Conservation (phyloP, 2,888 invertebrate genomes). For the Agonopterix subpropinquella region DNA sequence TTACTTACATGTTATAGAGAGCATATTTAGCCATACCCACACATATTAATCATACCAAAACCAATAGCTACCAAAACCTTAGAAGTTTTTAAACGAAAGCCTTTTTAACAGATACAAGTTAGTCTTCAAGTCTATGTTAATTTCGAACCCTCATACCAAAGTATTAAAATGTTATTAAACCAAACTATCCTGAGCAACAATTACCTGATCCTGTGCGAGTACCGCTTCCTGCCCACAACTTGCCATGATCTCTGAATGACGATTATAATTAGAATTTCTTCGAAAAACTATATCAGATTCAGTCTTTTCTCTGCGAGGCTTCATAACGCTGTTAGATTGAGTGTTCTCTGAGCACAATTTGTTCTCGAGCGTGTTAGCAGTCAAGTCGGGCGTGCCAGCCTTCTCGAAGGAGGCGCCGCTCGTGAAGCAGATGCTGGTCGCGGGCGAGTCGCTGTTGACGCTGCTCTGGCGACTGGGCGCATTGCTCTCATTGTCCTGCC, state of each 20-base stretch:
- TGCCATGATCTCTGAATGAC: slow-evolving; percentile 58
- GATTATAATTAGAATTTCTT: slow-evolving; percentile 67
- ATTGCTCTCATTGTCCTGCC: slow-evolving; percentile 53
- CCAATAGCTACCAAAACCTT: slow-evolving; percentile 32
- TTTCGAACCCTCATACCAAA: slow-evolving; percentile 64
- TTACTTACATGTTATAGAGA: neutral
- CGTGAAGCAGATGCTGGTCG: slow-evolving; percentile 55
- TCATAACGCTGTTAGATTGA: slow-evolving; percentile 60
- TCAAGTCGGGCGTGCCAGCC: slow-evolving; percentile 54
- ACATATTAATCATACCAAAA: slow-evolving; percentile 38
- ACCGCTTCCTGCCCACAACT: slow-evolving; percentile 72
- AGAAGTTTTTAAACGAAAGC: slow-evolving; percentile 36
- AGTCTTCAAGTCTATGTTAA: slow-evolving; percentile 56
- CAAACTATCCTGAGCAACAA: slow-evolving; percentile 66
- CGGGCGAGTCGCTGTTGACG: slow-evolving; percentile 60
- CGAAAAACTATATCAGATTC: slow-evolving; percentile 90
- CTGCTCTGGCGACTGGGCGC: slow-evolving; percentile 59
- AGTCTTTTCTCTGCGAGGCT: slow-evolving; percentile 90
- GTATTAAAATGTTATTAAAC: slow-evolving; percentile 51
- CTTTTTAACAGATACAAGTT: slow-evolving; percentile 24
- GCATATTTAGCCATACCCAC: slow-evolving; percentile 34
- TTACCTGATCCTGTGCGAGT: slow-evolving; percentile 73
- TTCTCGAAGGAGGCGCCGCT: slow-evolving; percentile 52
- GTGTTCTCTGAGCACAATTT: slow-evolving; percentile 34
- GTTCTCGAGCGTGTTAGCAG: slow-evolving; percentile 50